Conservation (phyloP, 2,888 invertebrate genomes). For the Drosophila lacicola region DNA sequence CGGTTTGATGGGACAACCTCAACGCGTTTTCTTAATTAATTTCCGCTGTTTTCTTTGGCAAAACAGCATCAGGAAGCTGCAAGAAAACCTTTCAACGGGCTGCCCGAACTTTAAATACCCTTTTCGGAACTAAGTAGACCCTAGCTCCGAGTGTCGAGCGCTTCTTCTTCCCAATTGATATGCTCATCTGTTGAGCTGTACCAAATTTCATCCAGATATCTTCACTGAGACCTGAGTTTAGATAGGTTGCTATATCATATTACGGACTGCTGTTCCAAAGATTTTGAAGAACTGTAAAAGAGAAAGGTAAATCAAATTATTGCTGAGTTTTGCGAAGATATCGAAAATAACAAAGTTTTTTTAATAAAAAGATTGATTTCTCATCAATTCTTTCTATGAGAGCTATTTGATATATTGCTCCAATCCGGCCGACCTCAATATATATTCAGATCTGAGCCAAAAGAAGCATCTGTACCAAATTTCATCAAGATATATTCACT, state of each 20-base stretch:
- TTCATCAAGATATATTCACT: neutral
- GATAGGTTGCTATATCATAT: neutral
- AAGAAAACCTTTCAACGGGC: neutral
- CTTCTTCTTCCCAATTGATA: too few relatives aligned
- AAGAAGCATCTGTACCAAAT: neutral
- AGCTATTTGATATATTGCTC: neutral
- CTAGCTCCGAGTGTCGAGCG: too few relatives aligned
- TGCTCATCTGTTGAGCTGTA: too few relatives aligned
- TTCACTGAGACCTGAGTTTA: neutral
- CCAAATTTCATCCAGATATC: neutral
- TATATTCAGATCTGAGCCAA: neutral
- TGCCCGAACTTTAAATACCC: neutral
- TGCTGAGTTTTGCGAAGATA: too few relatives aligned
- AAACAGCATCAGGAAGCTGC: conserved; percentile 7
- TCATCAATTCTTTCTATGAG: too few relatives aligned
- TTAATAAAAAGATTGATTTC: too few relatives aligned
- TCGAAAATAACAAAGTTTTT: too few relatives aligned
- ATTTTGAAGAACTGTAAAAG: too few relatives aligned
- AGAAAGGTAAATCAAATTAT: too few relatives aligned
- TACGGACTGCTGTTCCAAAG: too few relatives aligned
- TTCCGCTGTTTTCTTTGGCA: conserved; percentile 40
- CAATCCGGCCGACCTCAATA: neutral
- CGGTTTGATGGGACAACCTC: conserved; percentile 61
- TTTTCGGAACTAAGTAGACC: too few relatives aligned
- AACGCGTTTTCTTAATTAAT: conserved; percentile 69